These are phyloP conservation scores for Aphelinus atriplicis DNA, from an alignment of 1,140 invertebrate species.

Conservation along the genomic window DNA sequence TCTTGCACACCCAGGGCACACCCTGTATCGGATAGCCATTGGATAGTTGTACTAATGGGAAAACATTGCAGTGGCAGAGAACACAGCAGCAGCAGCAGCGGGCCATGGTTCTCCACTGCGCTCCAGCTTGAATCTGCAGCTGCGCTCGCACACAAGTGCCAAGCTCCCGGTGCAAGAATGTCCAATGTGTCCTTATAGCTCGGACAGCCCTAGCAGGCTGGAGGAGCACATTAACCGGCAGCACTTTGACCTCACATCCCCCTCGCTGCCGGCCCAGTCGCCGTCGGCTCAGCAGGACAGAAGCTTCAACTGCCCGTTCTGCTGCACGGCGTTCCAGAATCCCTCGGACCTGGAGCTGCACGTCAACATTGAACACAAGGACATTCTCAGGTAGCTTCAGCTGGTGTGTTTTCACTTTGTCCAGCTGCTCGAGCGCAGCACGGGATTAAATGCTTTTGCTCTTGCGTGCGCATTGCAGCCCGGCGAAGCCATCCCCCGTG, in stretches of 20 bases:
- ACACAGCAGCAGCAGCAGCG: slow-evolving; percentile 48
- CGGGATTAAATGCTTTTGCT: too few species aligned
- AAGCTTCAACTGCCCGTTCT: slow-evolving; percentile 75
- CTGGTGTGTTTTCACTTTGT: slow-evolving; percentile 22
- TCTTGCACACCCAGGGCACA: too few species aligned
- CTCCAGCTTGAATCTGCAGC: slow-evolving; percentile 67
- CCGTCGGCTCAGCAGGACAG: slow-evolving; percentile 57
- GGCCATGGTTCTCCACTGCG: slow-evolving; percentile 68
- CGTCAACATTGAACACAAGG: slow-evolving; percentile 85
- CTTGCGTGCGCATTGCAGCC: slow-evolving; percentile 43
- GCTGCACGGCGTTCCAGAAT: slow-evolving; percentile 76
- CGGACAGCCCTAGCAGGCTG: slow-evolving; percentile 76
- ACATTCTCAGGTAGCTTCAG: slow-evolving; percentile 71
- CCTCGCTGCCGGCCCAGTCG: slow-evolving; percentile 70
- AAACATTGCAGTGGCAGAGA: slow-evolving; percentile 25
- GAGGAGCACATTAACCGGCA: slow-evolving; percentile 87
- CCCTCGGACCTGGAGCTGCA: slow-evolving; percentile 84
- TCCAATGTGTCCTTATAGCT: slow-evolving; percentile 82
- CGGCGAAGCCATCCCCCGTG: slow-evolving; percentile 57
- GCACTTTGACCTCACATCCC: slow-evolving; percentile 86
- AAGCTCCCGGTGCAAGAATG: slow-evolving; percentile 70
- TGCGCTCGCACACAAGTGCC: slow-evolving; percentile 59
- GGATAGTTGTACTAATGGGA: too few species aligned
- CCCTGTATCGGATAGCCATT: too few species aligned
- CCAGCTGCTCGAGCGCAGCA: too few species aligned